phyloP scores from a whole-genome alignment of 2,113 vertebrate species.

The Mandrillus leucophaeus region DNA sequence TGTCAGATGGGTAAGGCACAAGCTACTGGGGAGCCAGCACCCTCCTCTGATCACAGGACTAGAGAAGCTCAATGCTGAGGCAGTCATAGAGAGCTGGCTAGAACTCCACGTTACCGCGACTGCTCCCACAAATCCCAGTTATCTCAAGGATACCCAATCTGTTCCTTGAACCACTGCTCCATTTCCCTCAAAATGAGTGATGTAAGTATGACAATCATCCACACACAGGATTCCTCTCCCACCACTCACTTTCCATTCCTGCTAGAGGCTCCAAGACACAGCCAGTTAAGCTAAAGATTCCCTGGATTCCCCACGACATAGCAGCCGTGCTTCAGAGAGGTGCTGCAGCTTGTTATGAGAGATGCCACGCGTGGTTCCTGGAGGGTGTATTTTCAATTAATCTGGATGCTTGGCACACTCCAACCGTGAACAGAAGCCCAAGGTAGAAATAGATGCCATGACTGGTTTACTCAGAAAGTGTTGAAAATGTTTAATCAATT shows the following conservation, averaged over 20 bases:
- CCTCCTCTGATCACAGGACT: background rate
- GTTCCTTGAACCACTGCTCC: slow-evolving; percentile 66
- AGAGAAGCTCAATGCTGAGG: background rate
- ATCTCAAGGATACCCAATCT: slow-evolving; percentile 20
- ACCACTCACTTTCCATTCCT: slow-evolving; percentile 67
- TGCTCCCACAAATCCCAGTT: slow-evolving; percentile 36
- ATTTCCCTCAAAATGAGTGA: slow-evolving; percentile 79
- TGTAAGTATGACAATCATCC: slow-evolving; percentile 47
- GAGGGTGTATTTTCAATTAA: slow-evolving; percentile 97
- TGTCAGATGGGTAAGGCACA: background rate
- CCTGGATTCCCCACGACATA: slow-evolving; percentile 94
- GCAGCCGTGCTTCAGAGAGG: slow-evolving; percentile 91
- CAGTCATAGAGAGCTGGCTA: background rate
- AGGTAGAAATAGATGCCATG: slow-evolving; percentile 92
- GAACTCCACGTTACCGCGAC: accelerated
- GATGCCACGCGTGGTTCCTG: slow-evolving; percentile 92
- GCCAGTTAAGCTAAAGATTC: slow-evolving; percentile 91
- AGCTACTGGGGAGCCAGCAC: background rate
- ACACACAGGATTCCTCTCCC: slow-evolving; percentile 66
- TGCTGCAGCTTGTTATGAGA: slow-evolving; percentile 96
- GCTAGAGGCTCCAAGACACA: slow-evolving; percentile 81
- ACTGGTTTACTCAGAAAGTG: slow-evolving; percentile 86
- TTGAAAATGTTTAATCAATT: slow-evolving; percentile 93
- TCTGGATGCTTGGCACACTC: slow-evolving; percentile 95
- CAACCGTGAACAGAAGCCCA: slow-evolving; percentile 90